Base-by-base conservation (phyloP, 2,888 invertebrate genomes). In the Himalopsyche anomala region DNA sequence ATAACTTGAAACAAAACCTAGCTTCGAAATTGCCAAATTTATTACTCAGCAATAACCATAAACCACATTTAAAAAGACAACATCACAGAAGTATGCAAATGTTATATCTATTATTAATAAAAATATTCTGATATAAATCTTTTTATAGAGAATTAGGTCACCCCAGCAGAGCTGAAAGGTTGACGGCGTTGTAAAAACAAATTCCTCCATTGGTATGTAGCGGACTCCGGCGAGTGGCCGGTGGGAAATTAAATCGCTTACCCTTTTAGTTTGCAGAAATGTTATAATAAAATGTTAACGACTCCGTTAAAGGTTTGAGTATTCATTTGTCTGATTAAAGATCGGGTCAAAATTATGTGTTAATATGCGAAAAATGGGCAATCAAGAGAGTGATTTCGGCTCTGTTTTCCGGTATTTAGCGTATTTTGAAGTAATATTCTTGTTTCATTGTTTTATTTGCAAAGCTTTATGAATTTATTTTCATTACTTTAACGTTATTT, bases 221-320 rank as follows among this genome's bases (percentile, higher is more conserved):
- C n/a, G 8, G 19, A 62, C 62, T 62, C n/a, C 62, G 15, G 19
- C 62, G 28, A 62, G 45, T 69, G 83, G 83, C 80, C 84, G 42
- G 84, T 82, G 55, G 84, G 42, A 42, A 84, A 79, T 79, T 84
- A 80, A 80, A 79, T 80, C 83, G 69, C 40, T 51, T 56, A 56
- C 56, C 69, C 83, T 69, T 62, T 62, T 69, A 83, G 82, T 62
- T 45, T 45, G 83, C 51, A 55, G 82, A n/a, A 28, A 55, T 28
- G 82, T 56, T 54, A 51, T 81, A 74, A 62, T 51, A 74, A 85
- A 85, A 85, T 85, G 85, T 85, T 85, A 85, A 85, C 85, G 85
- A 81, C 85, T 54, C 28, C 36, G 51, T 85, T 81, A 81, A 85
- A 62, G 85, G 82, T 40, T 85, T 69, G 69, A 54, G 42, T 54